Evolutionary conservation across 2,113 vertebrate species (phyloP), one percentile per base, ranked within the genome.

Genomic region (Lophotis ruficrista): DNA sequence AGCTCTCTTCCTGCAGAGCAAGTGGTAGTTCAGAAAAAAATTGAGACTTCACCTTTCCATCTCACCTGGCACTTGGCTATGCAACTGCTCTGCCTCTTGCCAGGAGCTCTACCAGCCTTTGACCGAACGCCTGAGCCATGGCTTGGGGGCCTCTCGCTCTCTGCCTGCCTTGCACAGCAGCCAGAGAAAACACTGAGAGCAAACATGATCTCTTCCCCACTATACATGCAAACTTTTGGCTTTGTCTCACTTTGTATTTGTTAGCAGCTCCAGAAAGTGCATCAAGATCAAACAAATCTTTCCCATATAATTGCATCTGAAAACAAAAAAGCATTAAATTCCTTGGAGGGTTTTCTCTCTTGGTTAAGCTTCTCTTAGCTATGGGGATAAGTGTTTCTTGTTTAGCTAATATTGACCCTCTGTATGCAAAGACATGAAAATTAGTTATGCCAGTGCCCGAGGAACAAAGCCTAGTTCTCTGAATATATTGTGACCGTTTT

Each of bases 81-180:
- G 33, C 14, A 48, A 77, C 21, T 65, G 38, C 60, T n/a, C n/a
- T 11, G 7, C 25, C 7, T 48, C 50, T 73, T 81, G 8, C 35
- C 83, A 35, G 31, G 45, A 87, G 50, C 21, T 24, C 50, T 80
- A 38, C 45, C 33, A 78, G 45, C 13, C 35, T 72, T 77, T 45
- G 35, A 57, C 25, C 0, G 0, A 95, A 69, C 0, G 1, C 22
- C n/a, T 79, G 48, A 71, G 30, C n/a, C 6, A 1, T 2, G 10
- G 31, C 37, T 62, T 5, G 1, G 4, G n/a, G 20, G 8, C 11
- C 12, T 72, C 45, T 65, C 27, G 21, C 30, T 89, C 58, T 68
- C 81, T 89, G 54, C 10, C 30, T 81, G 30, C 16, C 45, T 25
- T 72, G n/a, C 37, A 17, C 54, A 68, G 33, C 30, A 87, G 33